Base-by-base conservation (phyloP, 1,140 invertebrate genomes). In the Saccostrea glomerata region DNA sequence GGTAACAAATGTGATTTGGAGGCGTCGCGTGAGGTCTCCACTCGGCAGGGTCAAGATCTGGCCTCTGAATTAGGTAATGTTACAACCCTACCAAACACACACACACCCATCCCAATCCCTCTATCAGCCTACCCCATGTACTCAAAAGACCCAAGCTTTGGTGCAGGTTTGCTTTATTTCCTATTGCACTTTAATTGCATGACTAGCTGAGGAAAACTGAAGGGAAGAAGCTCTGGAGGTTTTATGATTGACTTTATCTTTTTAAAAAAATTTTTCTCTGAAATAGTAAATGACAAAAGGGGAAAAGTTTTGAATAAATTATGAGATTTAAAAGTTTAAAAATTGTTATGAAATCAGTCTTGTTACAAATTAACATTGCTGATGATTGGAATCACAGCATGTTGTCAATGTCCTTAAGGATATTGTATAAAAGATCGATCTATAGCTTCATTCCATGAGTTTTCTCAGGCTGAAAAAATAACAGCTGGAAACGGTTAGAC, bases 1-100 rank as follows among this genome's bases (percentile, higher is more conserved):
- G 99, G 98, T 30, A 99, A 99, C 96, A 99, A 99, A 96, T 97
- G 98, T 95, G 99, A 99, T 94, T 99, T 99, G 98, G 98, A 99
- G 94, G 98, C 99, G 92, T 98, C 99, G 93, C 96, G 99, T 88
- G 98, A 99, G 7, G 98, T 99, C 90, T 98, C 98, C 90, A 97
- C 97, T 92, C 98, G 99, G 92, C 96, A 98, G 90, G 99, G 99
- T 60, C 98, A 98, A 93, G 98, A 99, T 94, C 95, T 99, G 82
- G 98, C 99, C 25, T 98, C 99, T 88, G 98, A 99, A 93, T 96
- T 99, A 87, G 98, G 95, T 96, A 93, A 89, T 86, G 56, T 47
- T 88, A 82, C 47, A 25, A 82, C 60, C 73, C 47, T 86, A 58
- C 17, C 66, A 77, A n/a, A 54, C 23, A 73, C 30, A 30, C 70